Evolutionary conservation across 2,888 invertebrate genomes (phyloP).

Genomic region (Leucophora obtusa): DNA sequence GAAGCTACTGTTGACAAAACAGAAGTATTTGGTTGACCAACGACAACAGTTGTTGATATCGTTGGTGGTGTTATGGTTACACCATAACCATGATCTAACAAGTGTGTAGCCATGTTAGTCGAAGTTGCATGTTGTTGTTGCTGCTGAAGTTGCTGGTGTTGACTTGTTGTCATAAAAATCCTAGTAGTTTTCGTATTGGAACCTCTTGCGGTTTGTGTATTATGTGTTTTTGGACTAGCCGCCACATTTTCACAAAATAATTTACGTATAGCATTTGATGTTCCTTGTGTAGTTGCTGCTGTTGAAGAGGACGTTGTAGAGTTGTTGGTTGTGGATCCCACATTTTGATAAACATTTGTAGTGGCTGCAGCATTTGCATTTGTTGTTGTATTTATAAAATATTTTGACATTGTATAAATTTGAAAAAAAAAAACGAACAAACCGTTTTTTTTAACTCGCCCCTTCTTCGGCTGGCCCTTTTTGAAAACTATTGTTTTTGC

Average conservation of each 20-base stretch:
- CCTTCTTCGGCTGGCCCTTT: conserved; percentile 30
- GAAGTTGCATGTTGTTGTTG: conserved; percentile 29
- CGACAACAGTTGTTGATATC: conserved; percentile 80
- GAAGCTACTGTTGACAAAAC: conserved; percentile 43
- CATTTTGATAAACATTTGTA: conserved; percentile 63
- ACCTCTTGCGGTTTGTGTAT: conserved; percentile 38
- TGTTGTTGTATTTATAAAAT: conserved; percentile 70
- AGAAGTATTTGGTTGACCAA: conserved; percentile 54
- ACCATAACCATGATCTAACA: conserved; percentile 92
- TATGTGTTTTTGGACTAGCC: conserved; percentile 44
- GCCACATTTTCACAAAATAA: conserved; percentile 68
- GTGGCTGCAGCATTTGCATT: conserved; percentile 67
- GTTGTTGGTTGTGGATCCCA: conserved; percentile 37
- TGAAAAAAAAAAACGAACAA: conserved; percentile 21
- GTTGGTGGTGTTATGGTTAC: conserved; percentile 82
- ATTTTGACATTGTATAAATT: conserved; percentile 72
- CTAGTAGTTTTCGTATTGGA: conserved; percentile 49
- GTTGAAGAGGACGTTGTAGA: conserved; percentile 43
- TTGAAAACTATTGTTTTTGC: conserved; percentile 8
- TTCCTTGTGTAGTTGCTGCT: conserved; percentile 43
- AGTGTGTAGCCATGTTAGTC: conserved; percentile 79
- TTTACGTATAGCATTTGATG: conserved; percentile 71
- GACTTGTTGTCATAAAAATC: conserved; percentile 55
- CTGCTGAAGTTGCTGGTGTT: conserved; percentile 39
- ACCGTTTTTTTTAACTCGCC: conserved; percentile 40